Conservation (phyloP, 2,797 vertebrate genomes). For the Acridotheres tristis region DNA sequence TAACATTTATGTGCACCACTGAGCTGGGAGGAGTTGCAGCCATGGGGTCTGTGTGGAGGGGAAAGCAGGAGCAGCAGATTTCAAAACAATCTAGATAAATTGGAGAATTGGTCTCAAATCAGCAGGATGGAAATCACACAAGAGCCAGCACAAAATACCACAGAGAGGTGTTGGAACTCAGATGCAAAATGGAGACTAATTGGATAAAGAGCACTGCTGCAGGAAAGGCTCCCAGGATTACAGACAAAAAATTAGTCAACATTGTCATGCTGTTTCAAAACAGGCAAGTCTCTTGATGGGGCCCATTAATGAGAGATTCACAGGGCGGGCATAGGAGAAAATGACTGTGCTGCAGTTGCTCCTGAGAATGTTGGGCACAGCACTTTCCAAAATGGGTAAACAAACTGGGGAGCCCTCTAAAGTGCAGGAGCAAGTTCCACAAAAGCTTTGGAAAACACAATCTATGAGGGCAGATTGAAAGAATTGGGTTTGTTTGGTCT, state of each 20-base stretch:
- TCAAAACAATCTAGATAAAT: constrained; percentile 42
- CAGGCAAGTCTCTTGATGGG: neutral
- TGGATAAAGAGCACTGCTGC: constrained; percentile 16
- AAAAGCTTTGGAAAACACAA: constrained; percentile 47
- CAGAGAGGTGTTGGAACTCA: constrained; percentile 34
- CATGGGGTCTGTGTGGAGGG: neutral
- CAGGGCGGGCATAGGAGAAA: constrained; percentile 10
- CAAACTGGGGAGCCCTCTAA: neutral
- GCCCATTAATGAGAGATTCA: constrained; percentile 1
- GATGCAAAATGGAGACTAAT: neutral
- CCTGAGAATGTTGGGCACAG: neutral
- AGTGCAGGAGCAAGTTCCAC: neutral
- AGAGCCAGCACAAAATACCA: neutral
- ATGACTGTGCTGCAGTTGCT: neutral
- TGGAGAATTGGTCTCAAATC: constrained; percentile 30
- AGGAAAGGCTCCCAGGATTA: neutral
- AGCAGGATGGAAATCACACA: constrained; percentile 45
- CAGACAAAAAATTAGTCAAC: constrained; percentile 40
- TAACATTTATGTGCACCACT: neutral
- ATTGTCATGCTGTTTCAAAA: constrained; percentile 34
- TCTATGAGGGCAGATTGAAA: constrained; percentile 26
- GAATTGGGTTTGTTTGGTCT: constrained; percentile 57
- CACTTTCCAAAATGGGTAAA: constrained; percentile 1
- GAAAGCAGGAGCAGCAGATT: neutral
- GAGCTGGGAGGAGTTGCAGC: constrained; percentile 19